Evolutionary conservation across 2,888 invertebrate species (phyloP), one percentile per base, ranked within the genome.

Genomic region (Hofmannophila pseudospretella): DNA sequence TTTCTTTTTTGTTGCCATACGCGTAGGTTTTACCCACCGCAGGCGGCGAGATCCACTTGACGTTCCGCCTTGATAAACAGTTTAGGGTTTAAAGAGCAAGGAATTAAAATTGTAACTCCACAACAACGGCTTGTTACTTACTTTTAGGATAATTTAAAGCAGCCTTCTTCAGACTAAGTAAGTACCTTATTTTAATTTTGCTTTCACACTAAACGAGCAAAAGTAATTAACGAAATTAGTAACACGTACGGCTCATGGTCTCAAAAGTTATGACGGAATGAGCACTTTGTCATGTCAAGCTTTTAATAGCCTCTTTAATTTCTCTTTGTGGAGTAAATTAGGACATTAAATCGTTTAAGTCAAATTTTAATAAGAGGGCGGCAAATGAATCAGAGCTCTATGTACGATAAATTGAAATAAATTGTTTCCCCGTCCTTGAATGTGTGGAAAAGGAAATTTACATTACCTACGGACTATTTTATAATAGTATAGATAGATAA

Each of bases 251-350:
- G 72, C 69, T 72, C 69, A 73, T 69, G 67, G 71, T 74, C 76
- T 77, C 70, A 71, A 71, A 78, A 81, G 77, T 81, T 79, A 78
- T 77, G 77, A 77, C 69, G 72, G 73, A 75, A 76, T 73, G 75
- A 75, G 76, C 80, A 78, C 84, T 84, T 71, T 76, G 76, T 82
- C 81, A 81, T 78, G 80, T 81, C 77, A 74, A 66, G 82, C 80
- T 81, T 75, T 81, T 80, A 85, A 79, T 79, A 74, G 72, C 67
- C 74, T 75, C 71, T 77, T 82, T 79, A 81, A 82, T 80, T 76
- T 79, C 78, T 74, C 80, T 80, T 81, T 80, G 81, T 75, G 67
- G 74, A 72, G 74, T 72, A 80, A 82, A 84, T 82, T 80, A 78
- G 81, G 72, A 78, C 76, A 74, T 79, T 79, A 81, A 81, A 81